Base-by-base conservation (phyloP, 2,797 vertebrate species). In the Apogon hyalosoma region DNA sequence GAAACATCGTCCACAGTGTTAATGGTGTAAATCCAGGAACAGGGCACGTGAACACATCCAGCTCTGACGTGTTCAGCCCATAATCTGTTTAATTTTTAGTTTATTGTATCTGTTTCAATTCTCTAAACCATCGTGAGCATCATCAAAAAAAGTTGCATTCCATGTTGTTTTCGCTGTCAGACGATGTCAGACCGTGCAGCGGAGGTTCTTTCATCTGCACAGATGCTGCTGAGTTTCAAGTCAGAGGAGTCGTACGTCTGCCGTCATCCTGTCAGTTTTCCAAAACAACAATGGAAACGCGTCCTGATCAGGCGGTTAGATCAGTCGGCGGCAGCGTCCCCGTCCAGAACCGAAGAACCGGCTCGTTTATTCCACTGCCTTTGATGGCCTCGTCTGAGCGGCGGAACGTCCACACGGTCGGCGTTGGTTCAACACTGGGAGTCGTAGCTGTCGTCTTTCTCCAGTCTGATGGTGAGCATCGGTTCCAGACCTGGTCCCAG, bases 391-490 rank as follows among this genome's bases (percentile, higher is more conserved):
- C 7, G 58, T 42, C 72, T 36, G n/a, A n/a, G n/a, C n/a, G n/a
- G n/a, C n/a, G n/a, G 21, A 24, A 24, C 21, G 33, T 69, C 63
- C 62, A n/a, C 21, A 24, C 4, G 21, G 21, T 24, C 2, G 21
- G 4, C 21, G 31, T 51, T 45, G 18, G 43, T 93, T 98, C 95
- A 98, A 92, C 96, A 98, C 59, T 84, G 90, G 50, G 92, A 92
- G 48, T 85, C 84, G 54, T 63, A 89, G 87, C 87, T 92, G 91
- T 95, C 94, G 55, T 96, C 96, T 92, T 96, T 97, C 84, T 97
- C 97, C 95, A 97, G 93, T 83, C 95, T 96, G 95, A 98, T 96
- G 87, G 96, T 97, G 93, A 99, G 94, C 89, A 95, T 97, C 80
- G 96, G 95, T 79, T 99, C 97, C 83, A 91, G 91, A 90, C 92